These are phyloP conservation scores for Drosophila elegans DNA, from an alignment of 1,140 invertebrate species.

Conservation along the genomic window DNA sequence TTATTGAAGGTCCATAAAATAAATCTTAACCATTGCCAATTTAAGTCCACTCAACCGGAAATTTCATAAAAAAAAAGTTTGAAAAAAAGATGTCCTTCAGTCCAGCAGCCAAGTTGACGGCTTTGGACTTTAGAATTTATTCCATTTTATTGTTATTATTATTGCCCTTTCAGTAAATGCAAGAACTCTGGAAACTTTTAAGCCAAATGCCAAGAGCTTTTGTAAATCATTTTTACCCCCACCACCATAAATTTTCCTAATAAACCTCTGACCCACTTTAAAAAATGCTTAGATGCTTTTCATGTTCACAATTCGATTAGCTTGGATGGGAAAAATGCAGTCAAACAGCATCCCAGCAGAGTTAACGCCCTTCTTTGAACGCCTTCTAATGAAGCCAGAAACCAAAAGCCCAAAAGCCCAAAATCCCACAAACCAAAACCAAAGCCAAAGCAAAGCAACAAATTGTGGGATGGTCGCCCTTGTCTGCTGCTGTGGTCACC, in stretches of 20 bases:
- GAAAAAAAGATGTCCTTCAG: conserved; percentile 7
- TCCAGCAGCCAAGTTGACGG: conserved; percentile 13
- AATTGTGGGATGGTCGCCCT: conserved; percentile 49
- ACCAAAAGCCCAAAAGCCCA: conserved; percentile 10
- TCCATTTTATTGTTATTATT: conserved; percentile 16
- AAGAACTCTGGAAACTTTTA: conserved; percentile 2
- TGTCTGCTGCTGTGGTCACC: conserved; percentile 27
- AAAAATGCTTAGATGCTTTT: conserved; percentile 33
- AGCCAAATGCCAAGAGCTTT: conserved; percentile 27
- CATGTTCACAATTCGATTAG: conserved; percentile 61
- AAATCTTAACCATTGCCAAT: conserved; percentile 6
- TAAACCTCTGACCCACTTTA: conserved; percentile 61
- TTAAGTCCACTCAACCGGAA: conserved; percentile 3
- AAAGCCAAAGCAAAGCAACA: conserved; percentile 26
- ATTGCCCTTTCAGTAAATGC: background rate
- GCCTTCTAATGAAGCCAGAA: conserved; percentile 45
- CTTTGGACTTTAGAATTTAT: conserved; percentile 6
- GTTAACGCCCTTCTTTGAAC: conserved; percentile 49
- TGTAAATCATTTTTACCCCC: conserved; percentile 17
- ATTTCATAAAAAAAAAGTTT: conserved; percentile 1
- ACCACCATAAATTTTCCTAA: background rate
- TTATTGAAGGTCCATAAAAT: background rate
- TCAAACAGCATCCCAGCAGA: conserved; percentile 61
- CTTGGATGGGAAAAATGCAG: conserved; percentile 53
- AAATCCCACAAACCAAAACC: conserved; percentile 12